These are phyloP conservation scores for Phocoena phocoena DNA, from an alignment of 2,113 vertebrate genomes.

Conservation along the genomic window DNA sequence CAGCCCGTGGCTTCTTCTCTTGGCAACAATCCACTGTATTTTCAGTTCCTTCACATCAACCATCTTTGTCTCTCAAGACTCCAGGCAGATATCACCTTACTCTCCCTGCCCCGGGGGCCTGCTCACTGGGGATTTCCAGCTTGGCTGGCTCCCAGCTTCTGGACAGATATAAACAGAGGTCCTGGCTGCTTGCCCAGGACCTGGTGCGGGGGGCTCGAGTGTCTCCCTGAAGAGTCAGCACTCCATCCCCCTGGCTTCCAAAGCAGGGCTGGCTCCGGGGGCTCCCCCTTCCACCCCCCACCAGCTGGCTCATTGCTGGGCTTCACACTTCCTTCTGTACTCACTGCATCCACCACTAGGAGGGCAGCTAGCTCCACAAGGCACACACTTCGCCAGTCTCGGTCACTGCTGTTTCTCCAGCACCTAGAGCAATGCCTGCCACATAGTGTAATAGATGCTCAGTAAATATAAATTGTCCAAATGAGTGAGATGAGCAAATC, in stretches of 20 bases:
- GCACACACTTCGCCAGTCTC: not conserved
- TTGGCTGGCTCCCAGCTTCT: not conserved
- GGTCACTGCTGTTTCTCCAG: not conserved
- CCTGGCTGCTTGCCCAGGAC: not conserved
- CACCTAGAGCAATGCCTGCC: not conserved
- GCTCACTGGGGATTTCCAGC: not conserved
- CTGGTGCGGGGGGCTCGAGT: rapidly evolving
- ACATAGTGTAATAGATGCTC: not conserved
- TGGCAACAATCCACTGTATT: not conserved
- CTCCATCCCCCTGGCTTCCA: not conserved
- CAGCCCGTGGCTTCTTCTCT: not conserved
- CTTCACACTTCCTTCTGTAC: not conserved
- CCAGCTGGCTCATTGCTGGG: not conserved
- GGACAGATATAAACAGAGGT: not conserved
- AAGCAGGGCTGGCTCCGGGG: not conserved
- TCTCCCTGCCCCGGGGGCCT: not conserved
- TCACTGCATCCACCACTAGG: not conserved
- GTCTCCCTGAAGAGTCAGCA: not conserved
- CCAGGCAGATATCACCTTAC: not conserved
- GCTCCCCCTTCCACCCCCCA: too few species aligned
- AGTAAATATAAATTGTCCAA: not conserved
- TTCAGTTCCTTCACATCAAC: not conserved
- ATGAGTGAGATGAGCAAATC: not conserved
- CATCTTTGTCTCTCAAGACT: not conserved
- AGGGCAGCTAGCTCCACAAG: not conserved